Percentiles rank a stretch among this genome's conserved stretches.
phyloP scores from a whole-genome alignment of 2,888 invertebrate genomes.

The Ceramica pisi region DNA sequence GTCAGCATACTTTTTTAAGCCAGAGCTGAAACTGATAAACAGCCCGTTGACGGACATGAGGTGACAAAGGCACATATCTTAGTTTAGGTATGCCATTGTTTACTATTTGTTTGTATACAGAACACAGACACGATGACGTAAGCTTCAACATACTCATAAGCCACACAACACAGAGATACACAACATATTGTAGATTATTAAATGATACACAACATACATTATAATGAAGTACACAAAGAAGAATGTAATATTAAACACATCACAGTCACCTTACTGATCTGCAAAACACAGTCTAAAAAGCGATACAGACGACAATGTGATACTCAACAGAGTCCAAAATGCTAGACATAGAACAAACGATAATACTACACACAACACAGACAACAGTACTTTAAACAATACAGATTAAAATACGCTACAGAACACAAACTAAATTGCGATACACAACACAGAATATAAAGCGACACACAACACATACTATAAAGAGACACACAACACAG shows the following conservation, averaged over 20 bases:
- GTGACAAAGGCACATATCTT: constrained; percentile 18
- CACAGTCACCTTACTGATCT: not conserved
- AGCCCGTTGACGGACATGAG: constrained; percentile 15
- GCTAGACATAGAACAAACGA: not conserved
- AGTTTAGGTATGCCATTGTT: constrained; percentile 24
- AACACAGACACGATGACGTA: constrained; percentile 23
- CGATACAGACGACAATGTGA: not conserved
- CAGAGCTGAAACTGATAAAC: not conserved
- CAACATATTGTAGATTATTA: not conserved
- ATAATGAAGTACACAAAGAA: not conserved
- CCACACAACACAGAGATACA: constrained; percentile 22
- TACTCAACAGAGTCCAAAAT: not conserved
- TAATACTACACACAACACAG: not conserved
- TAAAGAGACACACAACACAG: constrained; percentile 13
- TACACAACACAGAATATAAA: not conserved
- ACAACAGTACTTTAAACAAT: not conserved
- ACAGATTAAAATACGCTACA: not conserved
- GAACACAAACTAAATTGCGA: not conserved
- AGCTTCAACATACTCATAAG: constrained; percentile 6
- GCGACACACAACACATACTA: not conserved
- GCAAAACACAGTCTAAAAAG: not conserved
- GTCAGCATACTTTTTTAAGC: not conserved
- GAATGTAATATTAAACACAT: not conserved
- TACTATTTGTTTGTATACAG: constrained; percentile 38
- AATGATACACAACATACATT: not conserved